These are phyloP conservation scores for Acanthurus leucopareius DNA, from an alignment of 2,797 vertebrate species.

Conservation along the genomic window DNA sequence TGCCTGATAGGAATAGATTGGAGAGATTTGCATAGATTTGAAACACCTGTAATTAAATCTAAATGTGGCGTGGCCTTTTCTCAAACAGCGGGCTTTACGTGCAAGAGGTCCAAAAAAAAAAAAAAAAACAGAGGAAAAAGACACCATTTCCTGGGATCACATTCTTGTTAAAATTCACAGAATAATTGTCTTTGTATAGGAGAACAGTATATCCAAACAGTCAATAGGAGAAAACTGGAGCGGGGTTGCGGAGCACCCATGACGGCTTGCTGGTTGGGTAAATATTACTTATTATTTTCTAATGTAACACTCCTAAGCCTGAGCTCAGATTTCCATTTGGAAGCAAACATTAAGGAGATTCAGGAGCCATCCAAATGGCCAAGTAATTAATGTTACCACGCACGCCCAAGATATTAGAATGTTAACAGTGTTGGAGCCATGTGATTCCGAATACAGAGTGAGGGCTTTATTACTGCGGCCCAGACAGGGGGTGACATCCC, in stretches of 20 bases:
- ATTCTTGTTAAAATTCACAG: conserved; percentile 90
- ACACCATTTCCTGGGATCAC: conserved; percentile 74
- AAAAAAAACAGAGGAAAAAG: conserved; percentile 6
- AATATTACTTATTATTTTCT: conserved; percentile 96
- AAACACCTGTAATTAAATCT: conserved; percentile 85
- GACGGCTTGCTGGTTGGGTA: conserved; percentile 93
- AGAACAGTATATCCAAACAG: conserved; percentile 88
- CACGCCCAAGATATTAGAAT: conserved; percentile 99
- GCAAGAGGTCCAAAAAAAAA: conserved; percentile 42
- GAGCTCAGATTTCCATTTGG: conserved; percentile 95
- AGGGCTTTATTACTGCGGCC: conserved; percentile 98
- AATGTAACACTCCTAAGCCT: conserved; percentile 92
- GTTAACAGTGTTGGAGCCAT: conserved; percentile 99
- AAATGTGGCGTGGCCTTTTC: conserved; percentile 78
- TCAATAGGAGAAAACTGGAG: conserved; percentile 89
- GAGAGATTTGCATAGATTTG: conserved; percentile 84
- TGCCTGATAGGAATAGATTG: conserved; percentile 81
- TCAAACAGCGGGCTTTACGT: conserved; percentile 73
- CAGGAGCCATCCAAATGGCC: conserved; percentile 95
- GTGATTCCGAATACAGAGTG: conserved; percentile 99
- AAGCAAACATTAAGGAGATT: conserved; percentile 97
- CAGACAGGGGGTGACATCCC: conserved; percentile 98
- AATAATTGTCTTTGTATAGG: conserved; percentile 89
- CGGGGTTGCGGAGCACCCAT: conserved; percentile 86
- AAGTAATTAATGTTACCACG: conserved; percentile 99